Evolutionary conservation across 2,888 invertebrate species (phyloP).

Genomic region (Geotrupes spiniger): DNA sequence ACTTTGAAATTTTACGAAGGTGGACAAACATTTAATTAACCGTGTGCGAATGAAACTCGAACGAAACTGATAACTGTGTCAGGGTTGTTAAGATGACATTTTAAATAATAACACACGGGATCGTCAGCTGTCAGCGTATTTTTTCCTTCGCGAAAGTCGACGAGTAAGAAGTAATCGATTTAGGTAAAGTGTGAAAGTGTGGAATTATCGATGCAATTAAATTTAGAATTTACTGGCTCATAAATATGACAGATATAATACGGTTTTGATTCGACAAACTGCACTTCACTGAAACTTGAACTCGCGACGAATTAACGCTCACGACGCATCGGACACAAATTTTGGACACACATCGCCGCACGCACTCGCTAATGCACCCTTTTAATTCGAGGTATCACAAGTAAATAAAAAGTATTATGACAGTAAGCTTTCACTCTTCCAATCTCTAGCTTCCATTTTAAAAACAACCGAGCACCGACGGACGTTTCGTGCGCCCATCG

Average conservation of each 20-base stretch:
- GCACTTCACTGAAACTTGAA: too few species aligned
- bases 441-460: constrained; percentile 30
- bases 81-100: constrained; percentile 31
- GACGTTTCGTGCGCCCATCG: constrained; percentile 13
- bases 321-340: too few species aligned
- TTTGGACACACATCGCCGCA: too few species aligned
- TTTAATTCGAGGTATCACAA: constrained; percentile 35
- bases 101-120: constrained; percentile 10
- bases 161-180: constrained; percentile 12
- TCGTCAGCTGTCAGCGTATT: constrained; percentile 16
- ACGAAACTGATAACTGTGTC: constrained; percentile 25
- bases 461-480: constrained; percentile 21
- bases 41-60: constrained; percentile 7
- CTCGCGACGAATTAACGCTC: too few species aligned
- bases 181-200: constrained; percentile 13
- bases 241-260: constrained; percentile 14
- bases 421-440: constrained; percentile 42
- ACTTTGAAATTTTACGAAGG: constrained; percentile 26
- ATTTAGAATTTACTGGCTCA: constrained; percentile 11
- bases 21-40: constrained; percentile 19
- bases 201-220: constrained; percentile 11
- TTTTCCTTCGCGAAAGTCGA: constrained; percentile 8
- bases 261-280: too few species aligned
- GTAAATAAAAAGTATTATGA: constrained; percentile 40
- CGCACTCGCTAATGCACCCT: neutral